phyloP scores from a whole-genome alignment of 2,113 vertebrate genomes.

The Maccullochella peelii region DNA sequence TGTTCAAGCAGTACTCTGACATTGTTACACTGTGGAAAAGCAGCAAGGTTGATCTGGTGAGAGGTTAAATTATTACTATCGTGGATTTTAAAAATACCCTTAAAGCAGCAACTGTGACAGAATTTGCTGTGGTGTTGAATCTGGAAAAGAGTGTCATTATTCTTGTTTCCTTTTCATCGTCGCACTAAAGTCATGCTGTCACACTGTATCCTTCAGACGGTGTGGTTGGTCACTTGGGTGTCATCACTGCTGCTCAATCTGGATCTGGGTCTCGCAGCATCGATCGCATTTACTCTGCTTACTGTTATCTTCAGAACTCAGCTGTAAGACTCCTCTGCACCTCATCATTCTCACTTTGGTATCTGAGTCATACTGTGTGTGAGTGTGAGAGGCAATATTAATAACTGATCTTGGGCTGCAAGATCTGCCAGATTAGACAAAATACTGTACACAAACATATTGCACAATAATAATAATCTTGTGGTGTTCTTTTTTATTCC shows the following conservation, averaged over 20 bases:
- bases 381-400: not conserved
- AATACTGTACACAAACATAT: not conserved
- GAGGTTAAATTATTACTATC: constrained; percentile 40
- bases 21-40: constrained; percentile 88
- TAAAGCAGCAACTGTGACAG: not conserved
- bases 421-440: not conserved
- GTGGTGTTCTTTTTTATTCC: not conserved
- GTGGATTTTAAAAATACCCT: not conserved
- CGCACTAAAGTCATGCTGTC: not conserved
- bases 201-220: constrained; percentile 73
- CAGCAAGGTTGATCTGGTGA: constrained; percentile 91
- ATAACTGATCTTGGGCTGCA: not conserved
- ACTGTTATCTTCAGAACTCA: constrained; percentile 94
- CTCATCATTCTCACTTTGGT: not conserved
- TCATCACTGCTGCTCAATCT: constrained; percentile 91
- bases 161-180: not conserved
- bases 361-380: not conserved
- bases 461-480: not conserved
- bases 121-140: not conserved
- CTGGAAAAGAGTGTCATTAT: not conserved
- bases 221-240: constrained; percentile 94
- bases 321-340: constrained; percentile 81
- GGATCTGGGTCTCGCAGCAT: constrained; percentile 90
- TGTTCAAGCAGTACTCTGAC: constrained; percentile 91
- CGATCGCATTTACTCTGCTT: constrained; percentile 89